Evolutionary conservation across 2,888 invertebrate species (phyloP), one percentile per base, ranked within the genome.

Genomic region (Busseola fusca): DNA sequence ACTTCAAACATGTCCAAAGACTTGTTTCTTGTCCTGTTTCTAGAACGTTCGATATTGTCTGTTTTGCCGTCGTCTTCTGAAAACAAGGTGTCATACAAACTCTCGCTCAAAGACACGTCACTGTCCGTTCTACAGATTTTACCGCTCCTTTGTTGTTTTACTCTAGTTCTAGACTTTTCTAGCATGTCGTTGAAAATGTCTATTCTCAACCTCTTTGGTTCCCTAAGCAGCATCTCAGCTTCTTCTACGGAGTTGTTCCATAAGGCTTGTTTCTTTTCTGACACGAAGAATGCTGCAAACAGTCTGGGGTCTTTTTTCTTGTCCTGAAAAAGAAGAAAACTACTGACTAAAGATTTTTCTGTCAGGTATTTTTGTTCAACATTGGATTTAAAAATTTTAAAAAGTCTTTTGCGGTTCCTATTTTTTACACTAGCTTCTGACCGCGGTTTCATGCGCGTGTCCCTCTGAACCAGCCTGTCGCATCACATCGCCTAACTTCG

Each of bases 181-280:
- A 95, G 84, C 90, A 95, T 91, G 14, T 93, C 92, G 69, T 92
- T 88, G 73, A 97, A 96, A 70, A 95, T 93, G 58, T 96, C 94
- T 58, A 97, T 93, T 77, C 97, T 95, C n/a, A 97, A 92, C 57
- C 96, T 91, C 72, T 96, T 93, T 21, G 96, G 95, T 87, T 96
- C 95, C 18, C 93, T 88, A 6, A 96, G 91, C 12, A 98, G 94
- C 65, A 93, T 94, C 85, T 97, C 97, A 0, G 98, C 98, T 93
- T 98, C 98, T n/a, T 96, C 95, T 0, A 98, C 96, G 0, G 98
- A 98, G 60, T 96, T 93, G 50, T 96, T 95, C 98, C 98, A 98
- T 69, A 96, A 96, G 5, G 93, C 86, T 82, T 95, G 93, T 78
- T 96, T 94, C 78, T 96, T 93, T 56, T 96, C 94, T n/a, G 96